phyloP scores from a whole-genome alignment of 2,797 vertebrate genomes.

The Eidolon dupreanum region DNA sequence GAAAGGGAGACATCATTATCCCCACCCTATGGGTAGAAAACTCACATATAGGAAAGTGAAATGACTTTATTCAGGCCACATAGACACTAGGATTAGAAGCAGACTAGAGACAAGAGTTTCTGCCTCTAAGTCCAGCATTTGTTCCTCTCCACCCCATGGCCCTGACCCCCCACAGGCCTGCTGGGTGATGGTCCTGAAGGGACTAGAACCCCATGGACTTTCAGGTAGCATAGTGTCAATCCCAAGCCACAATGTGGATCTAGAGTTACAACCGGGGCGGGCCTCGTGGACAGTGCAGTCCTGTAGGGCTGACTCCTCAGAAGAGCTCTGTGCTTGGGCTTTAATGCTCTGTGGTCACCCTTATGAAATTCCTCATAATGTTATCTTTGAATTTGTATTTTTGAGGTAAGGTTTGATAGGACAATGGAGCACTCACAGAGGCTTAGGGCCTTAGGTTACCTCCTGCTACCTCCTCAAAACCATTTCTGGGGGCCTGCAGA shows the following conservation, averaged over 20 bases:
- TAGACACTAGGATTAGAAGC: background rate
- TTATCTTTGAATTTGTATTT: background rate
- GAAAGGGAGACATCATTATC: background rate
- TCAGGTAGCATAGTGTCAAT: background rate
- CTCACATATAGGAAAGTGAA: background rate
- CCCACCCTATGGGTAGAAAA: background rate
- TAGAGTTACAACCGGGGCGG: background rate
- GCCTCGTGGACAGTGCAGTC: background rate
- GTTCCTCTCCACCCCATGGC: background rate
- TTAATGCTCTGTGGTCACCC: background rate
- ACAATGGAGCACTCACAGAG: background rate
- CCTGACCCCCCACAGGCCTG: background rate
- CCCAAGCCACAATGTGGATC: background rate
- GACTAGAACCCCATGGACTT: background rate
- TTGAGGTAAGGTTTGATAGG: background rate
- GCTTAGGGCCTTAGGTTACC: background rate
- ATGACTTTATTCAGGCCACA: background rate
- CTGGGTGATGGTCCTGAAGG: background rate
- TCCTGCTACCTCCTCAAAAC: background rate
- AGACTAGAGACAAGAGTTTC: background rate
- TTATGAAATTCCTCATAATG: background rate
- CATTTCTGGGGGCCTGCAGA: background rate
- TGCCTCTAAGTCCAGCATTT: background rate
- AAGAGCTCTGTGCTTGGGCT: background rate
- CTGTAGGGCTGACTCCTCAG: background rate